phyloP scores from a whole-genome alignment of 2,888 invertebrate species.

The Leucophenga montana region DNA sequence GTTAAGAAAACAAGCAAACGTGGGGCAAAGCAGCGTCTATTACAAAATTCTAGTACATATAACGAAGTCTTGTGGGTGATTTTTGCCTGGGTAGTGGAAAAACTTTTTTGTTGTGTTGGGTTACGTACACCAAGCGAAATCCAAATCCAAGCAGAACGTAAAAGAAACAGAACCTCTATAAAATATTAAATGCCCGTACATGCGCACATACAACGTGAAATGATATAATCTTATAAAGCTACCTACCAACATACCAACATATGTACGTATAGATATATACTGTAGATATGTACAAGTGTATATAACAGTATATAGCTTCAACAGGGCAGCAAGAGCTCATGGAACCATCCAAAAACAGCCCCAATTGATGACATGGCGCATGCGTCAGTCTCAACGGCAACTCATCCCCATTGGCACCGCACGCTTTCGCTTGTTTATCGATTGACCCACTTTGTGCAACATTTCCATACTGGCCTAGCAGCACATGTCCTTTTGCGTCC shows the following conservation, averaged over 20 bases:
- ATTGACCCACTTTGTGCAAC: slow-evolving; percentile 17
- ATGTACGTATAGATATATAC: neutral
- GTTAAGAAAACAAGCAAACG: too few species aligned
- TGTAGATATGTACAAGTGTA: neutral
- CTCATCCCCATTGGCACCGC: too few species aligned
- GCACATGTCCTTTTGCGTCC: slow-evolving; percentile 23
- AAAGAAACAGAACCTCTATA: too few species aligned
- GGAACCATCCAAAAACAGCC: neutral
- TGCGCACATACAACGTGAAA: neutral
- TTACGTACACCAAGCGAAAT: too few species aligned
- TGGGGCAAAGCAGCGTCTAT: too few species aligned
- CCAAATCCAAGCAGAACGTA: too few species aligned
- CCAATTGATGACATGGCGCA: neutral
- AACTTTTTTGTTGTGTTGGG: too few species aligned
- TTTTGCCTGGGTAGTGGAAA: too few species aligned
- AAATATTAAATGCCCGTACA: too few species aligned
- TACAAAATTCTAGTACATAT: too few species aligned
- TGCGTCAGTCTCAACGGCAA: neutral
- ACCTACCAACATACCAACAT: neutral
- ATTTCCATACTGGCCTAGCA: neutral
- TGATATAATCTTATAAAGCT: neutral
- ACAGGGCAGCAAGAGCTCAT: neutral
- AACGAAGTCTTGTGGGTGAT: too few species aligned
- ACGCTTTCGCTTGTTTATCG: slow-evolving; percentile 5
- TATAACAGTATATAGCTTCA: neutral